Base-by-base conservation (phyloP, 2,113 vertebrate species). In the Anarhynchus alexandrinus region DNA sequence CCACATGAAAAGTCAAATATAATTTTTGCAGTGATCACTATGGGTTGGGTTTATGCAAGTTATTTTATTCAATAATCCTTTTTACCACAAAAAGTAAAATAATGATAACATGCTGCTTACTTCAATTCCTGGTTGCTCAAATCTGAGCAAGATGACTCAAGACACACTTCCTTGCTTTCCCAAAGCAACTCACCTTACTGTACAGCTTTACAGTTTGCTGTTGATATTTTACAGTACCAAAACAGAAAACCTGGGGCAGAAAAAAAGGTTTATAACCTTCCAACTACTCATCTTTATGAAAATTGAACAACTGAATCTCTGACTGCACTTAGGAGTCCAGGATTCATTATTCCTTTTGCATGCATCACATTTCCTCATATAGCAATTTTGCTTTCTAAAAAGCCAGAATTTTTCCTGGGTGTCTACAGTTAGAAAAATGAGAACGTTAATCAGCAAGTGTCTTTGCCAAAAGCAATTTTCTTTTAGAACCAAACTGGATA, bases 381-480 rank as follows among this genome's bases (percentile, higher is more conserved):
- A 85, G 45, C 38, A 95, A 73, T 58, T 70, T 88, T 18, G 59
- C 43, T 62, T 88, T 66, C 38, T 73, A 82, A 69, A 92, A 87
- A 66, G 19, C 8, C 67, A 77, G 29, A 77, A 4, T 57, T 96
- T 88, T 78, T 88, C 78, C 45, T 80, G 66, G 38, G 38, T 92
- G 52, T 21, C 47, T 79, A 45, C 27, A 80, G 49, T 61, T 59
- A 49, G 23, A 71, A 95, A 93, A 93, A 69, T 13, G 14, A 94
- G 65, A 79, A 79, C 0, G 1, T 43, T 49, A 85, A 76, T 67
- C 12, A 93, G 84, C 51, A 91, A 69, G 62, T 30, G 22, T 47
- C 90, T 94, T 91, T 90, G 59, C 82, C 87, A 93, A 93, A 94
- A 80, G 47, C 54, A 87, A n/a, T 34, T 51, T 74, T 29, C 30